Conservation (phyloP, 2,113 vertebrate genomes). For the Cervus canadensis region DNA sequence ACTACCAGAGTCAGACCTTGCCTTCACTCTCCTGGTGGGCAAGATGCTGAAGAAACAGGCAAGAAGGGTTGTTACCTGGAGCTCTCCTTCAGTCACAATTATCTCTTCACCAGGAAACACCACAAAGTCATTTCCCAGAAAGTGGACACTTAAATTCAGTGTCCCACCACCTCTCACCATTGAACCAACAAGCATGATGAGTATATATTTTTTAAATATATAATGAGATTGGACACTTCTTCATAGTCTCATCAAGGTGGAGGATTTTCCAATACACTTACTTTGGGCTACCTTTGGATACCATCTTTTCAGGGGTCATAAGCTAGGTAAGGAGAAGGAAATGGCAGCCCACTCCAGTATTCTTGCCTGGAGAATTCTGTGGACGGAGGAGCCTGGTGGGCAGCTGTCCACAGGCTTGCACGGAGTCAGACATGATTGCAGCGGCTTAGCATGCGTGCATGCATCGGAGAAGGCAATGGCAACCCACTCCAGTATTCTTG, state of each 20-base stretch:
- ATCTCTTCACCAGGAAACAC: background rate
- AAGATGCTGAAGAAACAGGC: background rate
- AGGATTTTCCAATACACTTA: background rate
- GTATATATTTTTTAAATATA: background rate
- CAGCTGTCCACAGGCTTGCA: background rate
- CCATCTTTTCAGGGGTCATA: background rate
- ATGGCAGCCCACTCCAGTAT: background rate
- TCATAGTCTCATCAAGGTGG: background rate
- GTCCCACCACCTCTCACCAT: background rate
- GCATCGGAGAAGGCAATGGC: background rate
- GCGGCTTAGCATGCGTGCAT: background rate
- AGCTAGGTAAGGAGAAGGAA: background rate
- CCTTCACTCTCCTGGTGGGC: background rate
- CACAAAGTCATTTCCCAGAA: background rate
- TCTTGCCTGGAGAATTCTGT: background rate
- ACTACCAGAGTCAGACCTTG: background rate
- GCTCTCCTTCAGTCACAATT: background rate
- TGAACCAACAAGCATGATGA: background rate
- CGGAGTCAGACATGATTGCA: background rate
- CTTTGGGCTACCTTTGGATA: background rate
- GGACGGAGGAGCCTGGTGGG: background rate
- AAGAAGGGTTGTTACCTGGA: slow-evolving; percentile 25
- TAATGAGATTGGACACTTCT: background rate
- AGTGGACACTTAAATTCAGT: background rate
- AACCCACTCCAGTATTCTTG: background rate